These are phyloP conservation scores for Drosophila pseudoobscura DNA, from an alignment of 1,140 invertebrate species.

Conservation along the genomic window DNA sequence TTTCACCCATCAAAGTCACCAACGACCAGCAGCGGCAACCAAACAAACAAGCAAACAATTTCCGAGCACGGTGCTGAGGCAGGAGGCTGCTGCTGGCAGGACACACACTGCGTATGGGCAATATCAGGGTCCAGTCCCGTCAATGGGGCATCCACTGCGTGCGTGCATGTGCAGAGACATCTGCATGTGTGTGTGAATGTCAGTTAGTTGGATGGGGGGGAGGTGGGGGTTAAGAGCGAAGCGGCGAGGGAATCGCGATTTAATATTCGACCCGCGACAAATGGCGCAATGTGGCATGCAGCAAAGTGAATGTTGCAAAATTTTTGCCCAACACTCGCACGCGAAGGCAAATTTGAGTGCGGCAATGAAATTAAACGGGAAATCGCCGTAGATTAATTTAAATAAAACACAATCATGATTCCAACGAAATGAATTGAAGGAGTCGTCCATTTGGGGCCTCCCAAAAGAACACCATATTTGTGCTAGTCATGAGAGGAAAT, in stretches of 20 bases:
- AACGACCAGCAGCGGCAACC: constrained; percentile 53
- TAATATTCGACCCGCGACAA: constrained; percentile 48
- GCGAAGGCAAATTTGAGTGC: constrained; percentile 17
- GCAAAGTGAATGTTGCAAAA: constrained; percentile 21
- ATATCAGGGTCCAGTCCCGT: constrained; percentile 14
- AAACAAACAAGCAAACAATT: constrained; percentile 55
- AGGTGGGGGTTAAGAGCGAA: no score
- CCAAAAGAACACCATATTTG: no score
- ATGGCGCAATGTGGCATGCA: constrained; percentile 31
- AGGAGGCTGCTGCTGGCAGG: constrained; percentile 2
- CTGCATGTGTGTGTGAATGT: constrained; percentile 3
- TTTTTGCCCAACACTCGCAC: constrained; percentile 5
- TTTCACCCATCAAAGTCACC: constrained; percentile 61
- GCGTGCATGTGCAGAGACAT: constrained; percentile 2
- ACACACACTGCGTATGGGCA: constrained; percentile 40
- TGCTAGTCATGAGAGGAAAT: no score
- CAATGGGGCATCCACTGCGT: constrained; percentile 7
- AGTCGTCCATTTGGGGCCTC: no score
- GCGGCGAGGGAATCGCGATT: constrained; percentile 3
- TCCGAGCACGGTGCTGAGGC: constrained; percentile 9
- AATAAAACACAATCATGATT: constrained; percentile 9
- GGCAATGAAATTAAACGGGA: constrained; percentile 35
- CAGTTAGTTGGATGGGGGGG: neutral
- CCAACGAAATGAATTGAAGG: no score
- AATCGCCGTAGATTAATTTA: constrained; percentile 27